Evolutionary conservation across 92 coral and sea anemone species (phyloP), one percentile per base, ranked within the genome.

Genomic region (Palythoa caribaeorum): DNA sequence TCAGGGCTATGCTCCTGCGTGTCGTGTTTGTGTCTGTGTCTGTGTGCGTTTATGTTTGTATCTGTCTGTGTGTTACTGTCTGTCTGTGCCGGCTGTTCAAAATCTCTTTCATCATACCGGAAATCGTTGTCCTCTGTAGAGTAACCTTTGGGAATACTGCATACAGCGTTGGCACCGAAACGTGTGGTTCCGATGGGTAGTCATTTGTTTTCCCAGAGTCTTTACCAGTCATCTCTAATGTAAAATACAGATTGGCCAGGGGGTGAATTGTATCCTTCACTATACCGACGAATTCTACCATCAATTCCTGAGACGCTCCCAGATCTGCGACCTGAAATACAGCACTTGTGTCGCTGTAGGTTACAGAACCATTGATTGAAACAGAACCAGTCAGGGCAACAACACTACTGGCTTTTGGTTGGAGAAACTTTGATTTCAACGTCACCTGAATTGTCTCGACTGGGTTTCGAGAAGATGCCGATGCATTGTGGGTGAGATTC

Each of bases 131-230:
- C 44, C 98, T 92, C 11, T 72, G 71, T 14, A 96, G 73, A 9
- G 95, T 89, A 48, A 94, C 95, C 65, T 84, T 88, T 44, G 99
- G 99, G 73, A 93, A 96, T 35, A 94, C 95, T 8, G 95, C 96
- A 69, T 96, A 96, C 37, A 89, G 84, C 9, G 94, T 87, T 1
- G 94, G 96, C 14, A 63, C 76, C 16, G 98, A 96, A 68, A 94
- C 71, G 54, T 72, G 86, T 36, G 97, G 95, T 52, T 95, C 94
- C 9, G 90, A 91, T n/a, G 90, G 88, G 60, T 86, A 89, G 21
- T 73, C 2, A n/a, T 63, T 73, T 9, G 74, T 16, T 11, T 75
- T 39, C 2, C 37, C 75, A 6, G 55, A 10, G 51, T 80, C 84
- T 40, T 60, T 63, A 10, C 96, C 96, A 70, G 47, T 36, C 16